Evolutionary conservation across 2,797 vertebrate genomes (phyloP).

Genomic region (Amblyraja radiata): DNA sequence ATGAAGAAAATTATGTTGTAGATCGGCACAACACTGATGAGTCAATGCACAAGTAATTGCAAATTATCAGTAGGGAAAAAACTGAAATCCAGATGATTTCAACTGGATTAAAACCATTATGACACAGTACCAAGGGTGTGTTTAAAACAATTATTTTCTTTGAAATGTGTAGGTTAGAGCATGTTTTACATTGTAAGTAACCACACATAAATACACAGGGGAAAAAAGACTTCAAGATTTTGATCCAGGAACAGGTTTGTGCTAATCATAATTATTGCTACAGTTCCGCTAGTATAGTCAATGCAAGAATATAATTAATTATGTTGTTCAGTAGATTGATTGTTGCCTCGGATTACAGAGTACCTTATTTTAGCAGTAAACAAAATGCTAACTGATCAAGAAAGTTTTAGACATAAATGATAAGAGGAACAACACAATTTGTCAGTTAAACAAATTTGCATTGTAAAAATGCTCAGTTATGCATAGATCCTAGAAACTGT

Average conservation of each 20-base stretch:
- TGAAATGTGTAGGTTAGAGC: not conserved
- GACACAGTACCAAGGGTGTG: no score
- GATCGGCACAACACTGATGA: not conserved
- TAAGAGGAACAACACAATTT: not conserved
- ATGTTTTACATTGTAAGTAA: not conserved
- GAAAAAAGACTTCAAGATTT: not conserved
- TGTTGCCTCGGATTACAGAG: not conserved
- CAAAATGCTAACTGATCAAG: not conserved
- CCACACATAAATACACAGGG: not conserved
- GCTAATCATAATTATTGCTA: not conserved
- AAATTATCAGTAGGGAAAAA: not conserved
- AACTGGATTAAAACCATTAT: not conserved
- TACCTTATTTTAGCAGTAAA: not conserved
- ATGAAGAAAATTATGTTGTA: not conserved
- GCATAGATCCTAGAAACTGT: not conserved
- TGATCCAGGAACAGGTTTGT: not conserved
- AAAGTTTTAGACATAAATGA: not conserved
- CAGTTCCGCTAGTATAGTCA: not conserved
- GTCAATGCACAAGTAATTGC: not conserved
- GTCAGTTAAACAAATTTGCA: not conserved
- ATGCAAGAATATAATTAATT: not conserved
- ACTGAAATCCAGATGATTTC: not conserved
- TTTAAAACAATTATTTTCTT: not conserved
- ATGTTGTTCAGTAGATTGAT: not conserved
- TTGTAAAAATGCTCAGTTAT: not conserved